Evolutionary conservation across 2,888 invertebrate genomes (phyloP).

Genomic region (Tenthredo mesomela): DNA sequence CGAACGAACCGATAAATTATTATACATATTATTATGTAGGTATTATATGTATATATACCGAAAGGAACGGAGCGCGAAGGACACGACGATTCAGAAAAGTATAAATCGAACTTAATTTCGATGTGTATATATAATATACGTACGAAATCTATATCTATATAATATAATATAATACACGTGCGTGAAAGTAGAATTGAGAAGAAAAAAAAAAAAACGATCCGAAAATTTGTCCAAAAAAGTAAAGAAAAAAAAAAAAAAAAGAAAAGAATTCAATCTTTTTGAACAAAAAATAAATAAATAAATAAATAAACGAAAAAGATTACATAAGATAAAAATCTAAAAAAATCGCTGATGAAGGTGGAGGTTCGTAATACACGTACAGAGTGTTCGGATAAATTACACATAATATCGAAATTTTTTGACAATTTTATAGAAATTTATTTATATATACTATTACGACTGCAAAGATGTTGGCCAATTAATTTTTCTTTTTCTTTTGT

Average conservation of each 20-base stretch:
- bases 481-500: too few species aligned
- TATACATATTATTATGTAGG: not conserved
- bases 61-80: not conserved
- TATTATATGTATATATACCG: not conserved
- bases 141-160: not conserved
- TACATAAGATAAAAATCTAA: not conserved
- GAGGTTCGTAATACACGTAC: not conserved
- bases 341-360: not conserved
- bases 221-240: not conserved
- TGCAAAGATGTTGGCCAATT: too few species aligned
- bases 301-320: not conserved
- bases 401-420: not conserved
- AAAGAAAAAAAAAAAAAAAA: not conserved
- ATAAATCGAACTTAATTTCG: slow-evolving; percentile 3
- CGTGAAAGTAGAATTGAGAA: not conserved
- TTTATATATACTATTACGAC: too few species aligned
- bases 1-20: not conserved
- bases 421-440: too few species aligned
- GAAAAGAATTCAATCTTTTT: not conserved
- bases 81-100: not conserved
- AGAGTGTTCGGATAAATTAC: not conserved
- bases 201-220: not conserved
- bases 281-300: not conserved
- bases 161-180: not conserved
- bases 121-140: not conserved